A percentile compares a stretch with the other conserved stretches of the same genome.
Conservation (phyloP, 2,113 vertebrate species). For the Acrocephalus kingi region DNA sequence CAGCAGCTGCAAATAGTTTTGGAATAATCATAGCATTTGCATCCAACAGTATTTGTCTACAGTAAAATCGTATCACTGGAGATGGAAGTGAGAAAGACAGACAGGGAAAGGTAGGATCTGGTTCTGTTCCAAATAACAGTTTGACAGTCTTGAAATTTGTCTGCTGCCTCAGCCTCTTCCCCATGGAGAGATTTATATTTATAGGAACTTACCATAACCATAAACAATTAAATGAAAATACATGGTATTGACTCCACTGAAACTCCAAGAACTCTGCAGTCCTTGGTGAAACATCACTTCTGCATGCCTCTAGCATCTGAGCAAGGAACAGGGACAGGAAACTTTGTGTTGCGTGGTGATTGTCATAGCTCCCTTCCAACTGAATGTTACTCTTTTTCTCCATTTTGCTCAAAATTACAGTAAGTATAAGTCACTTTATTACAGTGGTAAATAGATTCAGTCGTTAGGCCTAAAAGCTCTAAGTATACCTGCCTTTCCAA, state of each 20-base stretch:
- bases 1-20: not conserved
- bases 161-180: not conserved
- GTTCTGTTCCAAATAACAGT: not conserved
- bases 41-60: not conserved
- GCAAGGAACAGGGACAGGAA: not conserved
- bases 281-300: not conserved
- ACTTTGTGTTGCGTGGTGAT: not conserved
- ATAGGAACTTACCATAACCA: not conserved
- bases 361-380: not conserved
- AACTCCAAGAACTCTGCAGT: not conserved
- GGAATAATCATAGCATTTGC: not conserved
- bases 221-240: not conserved
- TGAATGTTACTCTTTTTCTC: rapidly evolving
- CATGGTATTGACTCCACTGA: not conserved
- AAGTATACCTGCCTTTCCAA: rapidly evolving
- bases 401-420: not conserved
- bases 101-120: not conserved
- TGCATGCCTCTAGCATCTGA: not conserved
- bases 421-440: not conserved
- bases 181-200: not conserved
- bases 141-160: not conserved
- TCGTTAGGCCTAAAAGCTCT: not conserved
- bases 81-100: not conserved
- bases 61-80: not conserved
- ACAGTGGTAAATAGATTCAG: not conserved